These are phyloP conservation scores for Pandion haliaetus DNA, from an alignment of 2,113 vertebrate genomes.

Conservation along the genomic window DNA sequence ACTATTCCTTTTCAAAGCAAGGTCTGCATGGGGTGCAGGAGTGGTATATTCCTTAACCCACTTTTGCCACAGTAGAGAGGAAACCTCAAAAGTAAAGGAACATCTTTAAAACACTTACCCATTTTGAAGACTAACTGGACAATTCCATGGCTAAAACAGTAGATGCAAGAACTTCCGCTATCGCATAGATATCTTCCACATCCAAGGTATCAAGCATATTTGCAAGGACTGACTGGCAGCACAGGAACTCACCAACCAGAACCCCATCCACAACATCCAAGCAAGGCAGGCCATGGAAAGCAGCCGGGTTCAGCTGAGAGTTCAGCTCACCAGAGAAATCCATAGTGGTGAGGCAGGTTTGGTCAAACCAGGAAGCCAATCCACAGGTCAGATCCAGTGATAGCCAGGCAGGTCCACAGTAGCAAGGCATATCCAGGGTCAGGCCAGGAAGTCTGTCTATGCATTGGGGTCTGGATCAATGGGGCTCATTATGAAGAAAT, in stretches of 20 bases:
- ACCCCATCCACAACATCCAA: neutral
- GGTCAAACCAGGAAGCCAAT: neutral
- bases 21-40: neutral
- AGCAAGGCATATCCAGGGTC: neutral
- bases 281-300: neutral
- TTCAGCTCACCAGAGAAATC: neutral
- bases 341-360: neutral
- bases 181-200: neutral
- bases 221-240: neutral
- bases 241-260: neutral
- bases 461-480: accelerated
- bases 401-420: neutral
- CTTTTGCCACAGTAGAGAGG: neutral
- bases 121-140: neutral
- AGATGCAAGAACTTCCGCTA: neutral
- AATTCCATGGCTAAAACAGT: neutral
- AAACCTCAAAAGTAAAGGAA: neutral
- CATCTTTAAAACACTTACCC: neutral
- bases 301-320: neutral
- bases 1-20: neutral
- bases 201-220: neutral
- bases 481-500: accelerated
- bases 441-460: neutral
- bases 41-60: neutral
- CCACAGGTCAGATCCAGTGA: neutral